These are phyloP conservation scores for Heterodera filipjevi DNA, from an alignment of 2,888 invertebrate species.

Conservation along the genomic window DNA sequence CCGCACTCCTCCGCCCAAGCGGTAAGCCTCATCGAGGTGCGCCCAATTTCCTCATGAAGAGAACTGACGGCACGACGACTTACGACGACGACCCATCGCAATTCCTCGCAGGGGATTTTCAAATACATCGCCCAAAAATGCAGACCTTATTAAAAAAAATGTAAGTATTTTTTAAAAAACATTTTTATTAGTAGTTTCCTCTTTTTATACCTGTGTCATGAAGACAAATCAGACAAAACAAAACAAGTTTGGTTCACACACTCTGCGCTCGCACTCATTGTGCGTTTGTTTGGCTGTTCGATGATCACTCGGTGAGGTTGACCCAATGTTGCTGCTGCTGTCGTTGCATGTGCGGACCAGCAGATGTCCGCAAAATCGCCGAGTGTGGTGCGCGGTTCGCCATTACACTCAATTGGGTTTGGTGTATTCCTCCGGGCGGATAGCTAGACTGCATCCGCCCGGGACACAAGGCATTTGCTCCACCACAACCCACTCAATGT, in stretches of 20 bases:
- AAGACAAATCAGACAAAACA: neutral
- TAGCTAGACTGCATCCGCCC: neutral
- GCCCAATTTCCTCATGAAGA: neutral
- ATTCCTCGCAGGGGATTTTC: neutral
- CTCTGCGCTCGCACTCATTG: neutral
- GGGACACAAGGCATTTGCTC: neutral
- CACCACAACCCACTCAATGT: neutral
- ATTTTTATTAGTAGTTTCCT: neutral
- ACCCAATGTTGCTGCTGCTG: neutral
- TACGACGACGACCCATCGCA: neutral
- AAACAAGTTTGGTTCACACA: neutral
- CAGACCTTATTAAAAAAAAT: neutral
- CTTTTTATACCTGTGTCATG: neutral
- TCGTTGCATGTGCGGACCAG: neutral
- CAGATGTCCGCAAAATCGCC: neutral
- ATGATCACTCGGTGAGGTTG: neutral
- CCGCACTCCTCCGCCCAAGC: neutral
- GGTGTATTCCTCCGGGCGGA: slow-evolving; percentile 6
- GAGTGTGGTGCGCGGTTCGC: neutral
- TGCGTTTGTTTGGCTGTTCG: neutral
- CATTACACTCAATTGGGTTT: neutral
- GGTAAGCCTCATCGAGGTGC: neutral
- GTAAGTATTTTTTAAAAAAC: neutral
- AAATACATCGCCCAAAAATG: neutral
- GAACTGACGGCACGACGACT: neutral